Conservation (phyloP, 2,113 vertebrate genomes). For the Archocentrus centrarchus region DNA sequence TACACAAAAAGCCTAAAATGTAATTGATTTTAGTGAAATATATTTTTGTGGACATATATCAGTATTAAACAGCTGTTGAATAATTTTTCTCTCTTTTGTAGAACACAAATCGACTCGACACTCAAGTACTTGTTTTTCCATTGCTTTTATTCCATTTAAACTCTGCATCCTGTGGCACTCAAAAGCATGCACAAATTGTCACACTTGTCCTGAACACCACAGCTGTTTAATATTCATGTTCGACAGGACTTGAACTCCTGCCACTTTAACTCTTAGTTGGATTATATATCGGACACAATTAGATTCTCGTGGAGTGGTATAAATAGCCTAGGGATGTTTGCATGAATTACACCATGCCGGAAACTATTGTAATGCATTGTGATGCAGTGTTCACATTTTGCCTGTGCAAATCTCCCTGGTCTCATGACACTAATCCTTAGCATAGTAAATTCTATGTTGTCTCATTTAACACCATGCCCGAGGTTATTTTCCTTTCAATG, state of each 20-base stretch:
- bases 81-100: neutral
- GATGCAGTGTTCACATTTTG: conserved; percentile 66
- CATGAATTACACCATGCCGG: conserved; percentile 72
- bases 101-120: conserved; percentile 21
- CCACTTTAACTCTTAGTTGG: conserved; percentile 76
- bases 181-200: conserved; percentile 49
- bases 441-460: conserved; percentile 70
- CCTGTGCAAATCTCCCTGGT: conserved; percentile 72
- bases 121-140: neutral
- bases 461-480: conserved; percentile 70
- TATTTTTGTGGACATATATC: neutral
- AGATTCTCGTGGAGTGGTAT: conserved; percentile 73
- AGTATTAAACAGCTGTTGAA: neutral
- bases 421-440: conserved; percentile 75
- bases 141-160: neutral
- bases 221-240: conserved; percentile 76
- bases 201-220: conserved; percentile 55
- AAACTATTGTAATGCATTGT: conserved; percentile 78
- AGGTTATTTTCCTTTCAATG: conserved; percentile 77
- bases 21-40: conserved; percentile 1
- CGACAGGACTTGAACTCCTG: conserved; percentile 71
- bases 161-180: conserved; percentile 1
- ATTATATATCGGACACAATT: conserved; percentile 81
- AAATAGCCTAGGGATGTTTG: conserved; percentile 80
- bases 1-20: neutral